These are phyloP conservation scores for Crotalus horridus DNA, from an alignment of 2,113 vertebrate genomes.

Conservation along the genomic window DNA sequence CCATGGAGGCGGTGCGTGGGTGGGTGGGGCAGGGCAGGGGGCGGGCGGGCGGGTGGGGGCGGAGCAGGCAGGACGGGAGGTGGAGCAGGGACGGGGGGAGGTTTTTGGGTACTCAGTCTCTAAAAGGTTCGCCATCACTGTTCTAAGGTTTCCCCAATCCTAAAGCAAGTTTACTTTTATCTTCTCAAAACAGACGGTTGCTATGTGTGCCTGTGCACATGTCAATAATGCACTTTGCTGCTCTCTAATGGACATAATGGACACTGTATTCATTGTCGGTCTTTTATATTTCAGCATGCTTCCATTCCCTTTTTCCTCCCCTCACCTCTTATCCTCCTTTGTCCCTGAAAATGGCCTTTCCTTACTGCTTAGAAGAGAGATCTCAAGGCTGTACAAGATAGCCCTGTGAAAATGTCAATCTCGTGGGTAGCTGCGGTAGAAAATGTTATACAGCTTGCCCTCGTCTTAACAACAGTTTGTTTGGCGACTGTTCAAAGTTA, in stretches of 20 bases:
- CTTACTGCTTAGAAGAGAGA: not conserved
- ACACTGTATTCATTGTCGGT: not conserved
- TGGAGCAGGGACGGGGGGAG: too few relatives aligned
- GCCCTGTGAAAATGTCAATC: not conserved
- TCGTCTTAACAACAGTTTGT: not conserved
- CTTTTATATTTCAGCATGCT: not conserved
- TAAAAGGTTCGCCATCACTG: too few relatives aligned
- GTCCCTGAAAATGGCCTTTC: not conserved
- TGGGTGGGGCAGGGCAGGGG: too few relatives aligned
- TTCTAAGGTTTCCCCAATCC: not conserved
- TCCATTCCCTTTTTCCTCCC: not conserved
- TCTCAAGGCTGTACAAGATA: not conserved
- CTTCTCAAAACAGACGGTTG: not conserved
- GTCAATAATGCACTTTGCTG: not conserved
- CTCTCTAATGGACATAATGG: not conserved
- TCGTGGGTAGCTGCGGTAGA: not conserved
- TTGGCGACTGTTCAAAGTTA: not conserved
- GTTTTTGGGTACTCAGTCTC: too few relatives aligned
- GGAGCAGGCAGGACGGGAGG: too few relatives aligned
- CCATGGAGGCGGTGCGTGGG: too few relatives aligned
- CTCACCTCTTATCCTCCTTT: not conserved
- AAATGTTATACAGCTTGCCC: not conserved
- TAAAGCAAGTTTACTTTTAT: not conserved
- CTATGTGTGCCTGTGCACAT: not conserved
- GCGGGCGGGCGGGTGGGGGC: too few relatives aligned